These are phyloP conservation scores for Cotesia congregata DNA, from an alignment of 2,888 invertebrate species.

Conservation along the genomic window DNA sequence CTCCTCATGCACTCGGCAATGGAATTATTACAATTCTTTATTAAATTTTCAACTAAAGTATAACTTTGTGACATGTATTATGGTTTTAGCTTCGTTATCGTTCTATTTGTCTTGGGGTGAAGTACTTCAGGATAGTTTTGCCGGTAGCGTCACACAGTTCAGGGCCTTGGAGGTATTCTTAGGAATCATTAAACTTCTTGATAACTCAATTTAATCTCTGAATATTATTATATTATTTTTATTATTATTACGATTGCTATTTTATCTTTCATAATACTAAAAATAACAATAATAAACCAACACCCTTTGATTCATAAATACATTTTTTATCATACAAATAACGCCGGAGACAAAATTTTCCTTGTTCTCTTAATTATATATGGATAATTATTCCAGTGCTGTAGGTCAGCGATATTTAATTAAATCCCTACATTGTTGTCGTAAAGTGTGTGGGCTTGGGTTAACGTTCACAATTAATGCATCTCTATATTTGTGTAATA, in stretches of 20 bases:
- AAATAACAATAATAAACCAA: neutral
- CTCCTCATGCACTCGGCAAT: neutral
- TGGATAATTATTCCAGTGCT: no score
- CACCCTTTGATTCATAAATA: no score
- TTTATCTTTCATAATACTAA: no score
- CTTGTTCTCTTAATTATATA: no score
- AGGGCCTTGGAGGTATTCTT: neutral
- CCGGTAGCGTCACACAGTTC: slow-evolving; percentile 1
- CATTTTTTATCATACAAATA: no score
- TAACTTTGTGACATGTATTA: slow-evolving; percentile 2
- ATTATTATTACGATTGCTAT: neutral
- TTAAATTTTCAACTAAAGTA: slow-evolving; percentile 8
- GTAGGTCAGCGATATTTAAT: no score
- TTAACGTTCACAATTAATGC: no score
- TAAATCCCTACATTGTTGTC: no score
- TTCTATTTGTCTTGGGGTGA: neutral
- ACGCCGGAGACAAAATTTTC: no score
- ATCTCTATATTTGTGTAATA: no score
- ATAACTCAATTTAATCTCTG: neutral
- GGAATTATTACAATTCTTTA: neutral
- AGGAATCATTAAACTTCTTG: neutral
- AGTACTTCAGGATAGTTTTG: slow-evolving; percentile 4
- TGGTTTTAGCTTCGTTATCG: slow-evolving; percentile 11
- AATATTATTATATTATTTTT: neutral
- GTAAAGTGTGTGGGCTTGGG: no score